Conservation (phyloP, 1,140 invertebrate species). For the Listronotus bonariensis region DNA sequence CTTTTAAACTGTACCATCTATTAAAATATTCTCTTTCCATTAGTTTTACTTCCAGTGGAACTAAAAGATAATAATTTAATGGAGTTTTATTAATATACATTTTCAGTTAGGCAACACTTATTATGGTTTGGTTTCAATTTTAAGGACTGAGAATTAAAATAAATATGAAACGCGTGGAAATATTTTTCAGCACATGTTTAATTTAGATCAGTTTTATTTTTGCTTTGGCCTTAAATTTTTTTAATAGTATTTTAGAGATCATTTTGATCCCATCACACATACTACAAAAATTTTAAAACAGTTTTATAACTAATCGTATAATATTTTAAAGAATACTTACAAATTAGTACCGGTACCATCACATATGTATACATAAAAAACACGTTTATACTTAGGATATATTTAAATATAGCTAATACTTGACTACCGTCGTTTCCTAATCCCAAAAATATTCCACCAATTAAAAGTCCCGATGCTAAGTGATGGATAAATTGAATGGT, state of each 20-base stretch:
- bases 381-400: constrained; percentile 61
- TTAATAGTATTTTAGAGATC: too few relatives aligned
- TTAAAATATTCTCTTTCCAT: constrained; percentile 91
- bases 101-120: too few relatives aligned
- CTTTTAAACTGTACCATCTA: constrained; percentile 88
- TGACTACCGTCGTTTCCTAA: constrained; percentile 61
- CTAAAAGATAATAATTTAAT: constrained; percentile 58
- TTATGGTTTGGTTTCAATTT: too few relatives aligned
- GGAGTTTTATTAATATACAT: too few relatives aligned
- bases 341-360: constrained; percentile 64
- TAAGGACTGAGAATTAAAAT: too few relatives aligned
- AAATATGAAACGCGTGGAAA: too few relatives aligned
- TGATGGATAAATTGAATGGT: constrained; percentile 64
- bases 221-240: too few relatives aligned
- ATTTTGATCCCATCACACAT: too few relatives aligned
- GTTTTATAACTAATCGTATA: too few relatives aligned
- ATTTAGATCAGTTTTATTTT: too few relatives aligned
- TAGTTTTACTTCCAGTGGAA: constrained; percentile 84
- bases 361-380: constrained; percentile 69
- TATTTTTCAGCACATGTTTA: too few relatives aligned
- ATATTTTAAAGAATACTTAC: constrained; percentile 56
- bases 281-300: too few relatives aligned
- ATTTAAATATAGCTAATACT: constrained; percentile 64
- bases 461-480: constrained; percentile 58
- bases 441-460: constrained; percentile 62